These are phyloP conservation scores for Tyrannus savana DNA, from an alignment of 2,113 vertebrate species.

Conservation along the genomic window DNA sequence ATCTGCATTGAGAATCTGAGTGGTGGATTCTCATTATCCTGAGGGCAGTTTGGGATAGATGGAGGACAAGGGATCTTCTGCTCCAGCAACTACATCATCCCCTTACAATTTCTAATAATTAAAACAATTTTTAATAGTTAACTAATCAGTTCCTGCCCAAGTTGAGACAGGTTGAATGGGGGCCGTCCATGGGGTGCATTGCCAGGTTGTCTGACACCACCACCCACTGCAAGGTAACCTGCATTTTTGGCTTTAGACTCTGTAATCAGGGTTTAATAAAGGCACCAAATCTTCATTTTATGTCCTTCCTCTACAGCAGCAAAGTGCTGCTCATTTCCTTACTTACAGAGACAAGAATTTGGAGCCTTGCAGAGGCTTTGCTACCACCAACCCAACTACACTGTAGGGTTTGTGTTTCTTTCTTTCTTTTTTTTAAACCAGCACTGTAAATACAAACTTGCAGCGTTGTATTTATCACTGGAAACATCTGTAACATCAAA, in stretches of 20 bases:
- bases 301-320: background rate
- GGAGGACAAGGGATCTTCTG: background rate
- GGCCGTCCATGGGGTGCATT: accelerated
- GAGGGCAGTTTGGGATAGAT: background rate
- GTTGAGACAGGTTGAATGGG: background rate
- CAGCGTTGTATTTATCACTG: background rate
- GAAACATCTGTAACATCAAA: background rate
- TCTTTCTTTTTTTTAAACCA: background rate
- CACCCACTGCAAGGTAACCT: background rate
- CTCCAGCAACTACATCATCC: background rate
- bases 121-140: background rate
- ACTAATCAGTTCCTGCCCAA: background rate
- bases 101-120: background rate
- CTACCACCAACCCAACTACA: background rate
- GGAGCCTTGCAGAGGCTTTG: background rate
- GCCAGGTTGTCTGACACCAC: background rate
- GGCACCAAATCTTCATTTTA: background rate
- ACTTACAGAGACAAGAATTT: background rate
- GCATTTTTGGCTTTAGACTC: background rate
- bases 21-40: background rate
- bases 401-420: background rate
- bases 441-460: background rate
- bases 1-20: accelerated
- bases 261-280: background rate
- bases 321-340: background rate